A percentile compares a stretch with the other conserved stretches of the same genome.
These are phyloP conservation scores for Oryzaephilus surinamensis DNA, from an alignment of 1,140 invertebrate species.

Conservation along the genomic window DNA sequence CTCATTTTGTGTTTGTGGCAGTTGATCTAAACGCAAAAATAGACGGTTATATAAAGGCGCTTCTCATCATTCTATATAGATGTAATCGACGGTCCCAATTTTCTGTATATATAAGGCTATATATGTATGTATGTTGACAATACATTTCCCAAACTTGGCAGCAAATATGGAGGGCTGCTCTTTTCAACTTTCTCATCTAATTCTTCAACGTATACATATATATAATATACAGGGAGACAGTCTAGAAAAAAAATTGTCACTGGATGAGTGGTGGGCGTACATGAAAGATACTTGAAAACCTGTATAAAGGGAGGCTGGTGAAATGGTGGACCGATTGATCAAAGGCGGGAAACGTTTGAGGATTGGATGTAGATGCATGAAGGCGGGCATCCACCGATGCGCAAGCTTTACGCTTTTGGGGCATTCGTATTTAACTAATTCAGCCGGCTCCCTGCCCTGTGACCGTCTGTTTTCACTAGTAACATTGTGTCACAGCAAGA, in stretches of 20 bases:
- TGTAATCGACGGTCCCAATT: constrained; percentile 15
- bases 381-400: constrained; percentile 9
- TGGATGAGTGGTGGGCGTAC: constrained; percentile 6
- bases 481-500: constrained; percentile 35
- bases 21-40: constrained; percentile 20
- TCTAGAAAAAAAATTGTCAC: constrained; percentile 9
- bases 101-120: no score
- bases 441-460: constrained; percentile 14
- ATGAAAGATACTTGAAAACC: no score
- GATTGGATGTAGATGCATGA: constrained; percentile 5
- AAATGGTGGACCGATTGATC: constrained; percentile 16
- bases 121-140: constrained; percentile 20
- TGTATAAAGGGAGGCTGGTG: constrained; percentile 14
- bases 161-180: constrained; percentile 7
- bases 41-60: constrained; percentile 16
- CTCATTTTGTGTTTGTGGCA: constrained; percentile 20
- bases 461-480: constrained; percentile 37
- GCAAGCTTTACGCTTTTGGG: constrained; percentile 16
- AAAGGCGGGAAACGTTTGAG: constrained; percentile 5
- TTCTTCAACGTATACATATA: no score
- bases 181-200: constrained; percentile 9
- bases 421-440: no score
- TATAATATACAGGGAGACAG: no score
- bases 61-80: constrained; percentile 5
- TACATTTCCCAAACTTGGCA: constrained; percentile 15